Conservation (phyloP, 2,888 invertebrate species). For the Pediacus dermestoides region DNA sequence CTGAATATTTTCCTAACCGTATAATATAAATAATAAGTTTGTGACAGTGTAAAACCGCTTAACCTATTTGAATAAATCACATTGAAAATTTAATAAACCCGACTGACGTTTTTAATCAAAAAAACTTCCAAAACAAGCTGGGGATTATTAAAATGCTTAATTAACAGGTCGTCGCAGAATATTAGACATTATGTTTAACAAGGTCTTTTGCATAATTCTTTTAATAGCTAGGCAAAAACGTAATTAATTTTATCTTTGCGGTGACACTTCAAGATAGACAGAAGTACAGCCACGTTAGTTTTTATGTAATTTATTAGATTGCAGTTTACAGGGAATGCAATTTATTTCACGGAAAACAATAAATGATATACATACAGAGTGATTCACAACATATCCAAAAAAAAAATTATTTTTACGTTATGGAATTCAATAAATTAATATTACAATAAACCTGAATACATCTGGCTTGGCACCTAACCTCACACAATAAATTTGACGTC, state of each 20-base stretch:
- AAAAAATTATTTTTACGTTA: no score
- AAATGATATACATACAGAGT: no score
- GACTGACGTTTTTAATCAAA: conserved; percentile 27
- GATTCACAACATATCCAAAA: no score
- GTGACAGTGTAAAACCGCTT: conserved; percentile 18
- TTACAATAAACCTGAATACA: no score
- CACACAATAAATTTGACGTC: no score
- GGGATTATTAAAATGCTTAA: conserved; percentile 29
- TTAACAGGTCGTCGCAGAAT: conserved; percentile 26
- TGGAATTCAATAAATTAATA: no score
- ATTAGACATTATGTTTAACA: conserved; percentile 25
- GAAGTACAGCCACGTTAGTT: no score
- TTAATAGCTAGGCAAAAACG: conserved; percentile 8
- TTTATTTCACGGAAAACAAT: no score
- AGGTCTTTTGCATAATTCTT: conserved; percentile 17
- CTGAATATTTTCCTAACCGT: conserved; percentile 8
- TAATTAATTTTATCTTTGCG: neutral
- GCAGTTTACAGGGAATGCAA: no score
- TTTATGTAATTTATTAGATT: no score
- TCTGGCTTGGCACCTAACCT: no score
- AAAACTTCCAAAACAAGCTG: conserved; percentile 24
- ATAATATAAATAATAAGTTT: conserved; percentile 18
- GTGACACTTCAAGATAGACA: no score
- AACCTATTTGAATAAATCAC: conserved; percentile 25
- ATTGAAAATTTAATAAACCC: conserved; percentile 24